Evolutionary conservation across 2,113 vertebrate species (phyloP).

Genomic region (Australoheros scitulus): DNA sequence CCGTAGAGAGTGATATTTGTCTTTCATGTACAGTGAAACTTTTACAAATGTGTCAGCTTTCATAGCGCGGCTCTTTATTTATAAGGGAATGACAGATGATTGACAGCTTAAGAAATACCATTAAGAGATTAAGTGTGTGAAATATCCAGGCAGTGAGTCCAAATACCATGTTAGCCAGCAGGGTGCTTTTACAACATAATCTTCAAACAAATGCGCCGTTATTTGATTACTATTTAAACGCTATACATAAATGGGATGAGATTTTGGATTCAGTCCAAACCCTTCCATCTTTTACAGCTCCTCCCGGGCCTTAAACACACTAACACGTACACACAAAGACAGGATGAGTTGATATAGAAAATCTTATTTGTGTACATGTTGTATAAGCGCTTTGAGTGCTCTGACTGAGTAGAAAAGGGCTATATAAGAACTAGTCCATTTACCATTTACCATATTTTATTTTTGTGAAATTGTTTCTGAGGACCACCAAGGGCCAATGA

Average conservation of each 20-base stretch:
- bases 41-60: neutral
- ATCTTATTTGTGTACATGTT: neutral
- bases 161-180: neutral
- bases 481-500: neutral
- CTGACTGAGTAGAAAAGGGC: no score
- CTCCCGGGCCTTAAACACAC: neutral
- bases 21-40: neutral
- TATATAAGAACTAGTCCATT: no score
- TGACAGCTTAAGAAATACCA: conserved; percentile 11
- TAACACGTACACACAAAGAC: neutral
- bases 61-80: neutral
- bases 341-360: neutral
- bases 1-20: neutral
- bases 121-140: conserved; percentile 9
- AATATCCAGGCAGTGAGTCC: conserved; percentile 24
- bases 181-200: conserved; percentile 12
- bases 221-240: conserved; percentile 27
- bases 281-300: neutral
- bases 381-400: no score
- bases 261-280: conserved; percentile 20
- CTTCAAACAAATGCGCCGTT: conserved; percentile 16
- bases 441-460: no score
- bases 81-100: conserved; percentile 12
- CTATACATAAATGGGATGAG: conserved; percentile 8
- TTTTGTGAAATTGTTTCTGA: neutral